A percentile compares a stretch with the other conserved stretches of the same genome.
These are phyloP conservation scores for Aricia agestis DNA, from an alignment of 1,140 invertebrate species.

Conservation along the genomic window DNA sequence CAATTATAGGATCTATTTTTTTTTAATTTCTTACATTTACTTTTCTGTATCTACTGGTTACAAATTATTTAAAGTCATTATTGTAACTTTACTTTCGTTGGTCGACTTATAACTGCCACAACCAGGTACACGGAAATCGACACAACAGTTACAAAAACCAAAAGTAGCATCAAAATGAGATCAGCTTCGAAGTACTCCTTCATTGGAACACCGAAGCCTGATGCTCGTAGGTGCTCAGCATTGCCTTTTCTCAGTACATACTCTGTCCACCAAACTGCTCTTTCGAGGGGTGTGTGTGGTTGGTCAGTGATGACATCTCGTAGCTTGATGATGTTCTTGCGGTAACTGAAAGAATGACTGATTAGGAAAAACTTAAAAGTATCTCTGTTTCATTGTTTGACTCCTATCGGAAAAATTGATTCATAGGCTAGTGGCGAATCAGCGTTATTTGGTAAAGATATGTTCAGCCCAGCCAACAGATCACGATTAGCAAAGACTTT, in stretches of 20 bases:
- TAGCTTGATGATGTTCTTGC: slow-evolving; percentile 46
- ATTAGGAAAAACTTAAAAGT: background rate
- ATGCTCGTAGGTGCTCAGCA: slow-evolving; percentile 65
- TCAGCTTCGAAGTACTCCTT: slow-evolving; percentile 28
- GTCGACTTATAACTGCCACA: background rate
- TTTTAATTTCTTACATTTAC: too few species aligned
- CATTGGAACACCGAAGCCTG: slow-evolving; percentile 22
- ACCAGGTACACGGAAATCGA: background rate
- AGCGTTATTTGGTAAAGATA: too few species aligned
- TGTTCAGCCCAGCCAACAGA: too few species aligned
- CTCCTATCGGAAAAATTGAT: too few species aligned
- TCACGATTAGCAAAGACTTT: too few species aligned
- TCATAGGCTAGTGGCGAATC: too few species aligned
- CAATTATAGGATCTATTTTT: too few species aligned
- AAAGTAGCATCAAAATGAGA: background rate
- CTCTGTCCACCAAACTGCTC: slow-evolving; percentile 73
- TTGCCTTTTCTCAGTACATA: slow-evolving; percentile 70
- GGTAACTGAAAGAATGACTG: slow-evolving; percentile 31
- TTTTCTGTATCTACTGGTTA: too few species aligned
- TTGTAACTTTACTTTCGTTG: background rate
- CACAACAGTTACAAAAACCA: background rate
- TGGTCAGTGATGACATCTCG: slow-evolving; percentile 72
- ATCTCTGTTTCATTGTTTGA: too few species aligned
- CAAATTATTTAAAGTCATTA: background rate
- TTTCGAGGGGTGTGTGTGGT: slow-evolving; percentile 63